These are phyloP conservation scores for Drosophila sordidula DNA, from an alignment of 2,888 invertebrate species.

Conservation along the genomic window DNA sequence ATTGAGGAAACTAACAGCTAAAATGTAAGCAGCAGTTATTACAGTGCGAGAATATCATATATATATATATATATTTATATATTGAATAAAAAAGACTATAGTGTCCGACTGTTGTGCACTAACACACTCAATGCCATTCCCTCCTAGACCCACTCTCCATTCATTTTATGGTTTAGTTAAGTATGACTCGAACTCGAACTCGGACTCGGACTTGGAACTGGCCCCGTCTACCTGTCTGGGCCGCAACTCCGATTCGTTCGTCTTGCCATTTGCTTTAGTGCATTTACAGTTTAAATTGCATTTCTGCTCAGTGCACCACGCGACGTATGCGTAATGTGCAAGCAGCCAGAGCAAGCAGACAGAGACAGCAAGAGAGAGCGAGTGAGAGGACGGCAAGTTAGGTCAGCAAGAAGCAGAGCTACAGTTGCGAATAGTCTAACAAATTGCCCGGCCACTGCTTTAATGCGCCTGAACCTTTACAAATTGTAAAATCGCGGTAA, in stretches of 20 bases:
- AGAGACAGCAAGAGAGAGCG: conserved; percentile 1
- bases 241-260: conserved; percentile 4
- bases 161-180: conserved; percentile 15
- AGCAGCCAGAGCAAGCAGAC: background rate
- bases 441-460: conserved; percentile 46
- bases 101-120: conserved; percentile 2
- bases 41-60: background rate
- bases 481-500: conserved; percentile 49
- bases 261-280: conserved; percentile 38
- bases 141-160: background rate
- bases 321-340: conserved; percentile 67
- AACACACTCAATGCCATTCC: background rate
- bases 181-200: conserved; percentile 2
- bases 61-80: background rate
- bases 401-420: background rate
- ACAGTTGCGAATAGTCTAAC: conserved; percentile 36
- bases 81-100: conserved; percentile 1
- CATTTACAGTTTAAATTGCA: conserved; percentile 54
- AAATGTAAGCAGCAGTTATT: conserved; percentile 6
- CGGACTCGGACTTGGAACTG: conserved; percentile 1
- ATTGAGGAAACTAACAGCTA: background rate
- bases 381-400: background rate
- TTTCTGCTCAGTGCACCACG: conserved; percentile 37
- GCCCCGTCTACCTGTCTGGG: conserved; percentile 8
- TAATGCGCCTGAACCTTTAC: conserved; percentile 40